Evolutionary conservation across 2,113 vertebrate species (phyloP).

Genomic region (Cnemophilus loriae): DNA sequence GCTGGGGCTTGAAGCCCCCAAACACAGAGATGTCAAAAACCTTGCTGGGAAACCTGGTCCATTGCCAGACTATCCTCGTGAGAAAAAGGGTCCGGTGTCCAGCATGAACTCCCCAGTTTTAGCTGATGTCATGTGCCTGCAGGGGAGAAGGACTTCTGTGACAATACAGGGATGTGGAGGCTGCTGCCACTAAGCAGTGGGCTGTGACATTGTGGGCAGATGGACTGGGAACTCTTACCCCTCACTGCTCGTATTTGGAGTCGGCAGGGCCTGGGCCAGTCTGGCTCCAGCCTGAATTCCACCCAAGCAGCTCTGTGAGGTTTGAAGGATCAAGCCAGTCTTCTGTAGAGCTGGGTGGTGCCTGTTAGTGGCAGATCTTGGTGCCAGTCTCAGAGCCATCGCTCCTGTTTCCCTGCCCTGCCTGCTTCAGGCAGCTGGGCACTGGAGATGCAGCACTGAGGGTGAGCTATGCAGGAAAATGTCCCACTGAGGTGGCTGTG

Average conservation of each 20-base stretch:
- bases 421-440: not conserved
- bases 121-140: not conserved
- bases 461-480: not conserved
- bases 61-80: not conserved
- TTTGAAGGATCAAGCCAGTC: not conserved
- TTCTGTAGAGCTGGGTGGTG: not conserved
- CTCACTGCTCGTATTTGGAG: not conserved
- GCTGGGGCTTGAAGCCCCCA: not conserved
- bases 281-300: not conserved
- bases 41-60: not conserved
- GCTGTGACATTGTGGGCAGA: not conserved
- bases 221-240: not conserved
- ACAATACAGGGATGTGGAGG: accelerated
- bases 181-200: not conserved
- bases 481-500: accelerated
- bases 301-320: not conserved
- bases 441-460: not conserved
- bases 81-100: not conserved
- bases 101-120: not conserved
- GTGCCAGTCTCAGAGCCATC: not conserved
- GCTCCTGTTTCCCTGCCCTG: not conserved
- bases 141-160: not conserved
- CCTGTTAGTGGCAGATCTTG: not conserved
- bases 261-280: not conserved
- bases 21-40: not conserved